phyloP scores from a whole-genome alignment of 2,113 vertebrate species.

The Isichthys henryi region DNA sequence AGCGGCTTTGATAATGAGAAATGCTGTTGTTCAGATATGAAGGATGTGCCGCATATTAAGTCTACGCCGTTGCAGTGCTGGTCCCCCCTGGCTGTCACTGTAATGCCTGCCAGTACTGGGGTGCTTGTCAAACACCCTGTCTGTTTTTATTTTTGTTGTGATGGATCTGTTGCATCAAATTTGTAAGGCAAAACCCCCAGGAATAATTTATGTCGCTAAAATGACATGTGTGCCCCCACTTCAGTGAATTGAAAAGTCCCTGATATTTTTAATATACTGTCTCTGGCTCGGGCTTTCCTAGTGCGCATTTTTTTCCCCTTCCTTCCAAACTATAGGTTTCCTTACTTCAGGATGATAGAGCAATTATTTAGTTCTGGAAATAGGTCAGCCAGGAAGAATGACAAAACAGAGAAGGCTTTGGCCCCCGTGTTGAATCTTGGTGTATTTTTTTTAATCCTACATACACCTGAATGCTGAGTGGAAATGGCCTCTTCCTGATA shows the following conservation, averaged over 20 bases:
- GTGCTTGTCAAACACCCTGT: conserved; percentile 21
- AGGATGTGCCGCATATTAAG: background rate
- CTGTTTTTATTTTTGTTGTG: conserved; percentile 20
- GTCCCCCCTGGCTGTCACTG: background rate
- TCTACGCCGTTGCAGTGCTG: background rate
- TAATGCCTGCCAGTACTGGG: background rate
- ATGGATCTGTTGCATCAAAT: conserved; percentile 22
- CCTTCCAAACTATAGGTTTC: conserved; percentile 14
- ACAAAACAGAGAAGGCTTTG: conserved; percentile 29
- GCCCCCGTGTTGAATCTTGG: conserved; percentile 44
- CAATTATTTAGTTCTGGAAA: conserved; percentile 14
- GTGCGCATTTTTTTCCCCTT: conserved; percentile 32
- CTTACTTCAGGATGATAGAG: background rate
- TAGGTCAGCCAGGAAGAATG: conserved; percentile 16
- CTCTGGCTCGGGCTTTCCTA: conserved; percentile 38
- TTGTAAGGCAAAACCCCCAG: conserved; percentile 31
- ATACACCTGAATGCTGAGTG: conserved; percentile 17
- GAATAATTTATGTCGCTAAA: conserved; percentile 40
- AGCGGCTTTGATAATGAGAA: background rate
- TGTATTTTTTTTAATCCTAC: conserved; percentile 25
- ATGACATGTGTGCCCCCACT: conserved; percentile 39
- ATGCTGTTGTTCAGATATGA: background rate
- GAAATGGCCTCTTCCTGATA: conserved; percentile 42
- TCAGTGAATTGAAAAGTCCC: conserved; percentile 37
- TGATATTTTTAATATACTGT: conserved; percentile 39